Conservation (phyloP, 2,113 vertebrate genomes). For the Sinocyclocheilus anophthalmus region DNA sequence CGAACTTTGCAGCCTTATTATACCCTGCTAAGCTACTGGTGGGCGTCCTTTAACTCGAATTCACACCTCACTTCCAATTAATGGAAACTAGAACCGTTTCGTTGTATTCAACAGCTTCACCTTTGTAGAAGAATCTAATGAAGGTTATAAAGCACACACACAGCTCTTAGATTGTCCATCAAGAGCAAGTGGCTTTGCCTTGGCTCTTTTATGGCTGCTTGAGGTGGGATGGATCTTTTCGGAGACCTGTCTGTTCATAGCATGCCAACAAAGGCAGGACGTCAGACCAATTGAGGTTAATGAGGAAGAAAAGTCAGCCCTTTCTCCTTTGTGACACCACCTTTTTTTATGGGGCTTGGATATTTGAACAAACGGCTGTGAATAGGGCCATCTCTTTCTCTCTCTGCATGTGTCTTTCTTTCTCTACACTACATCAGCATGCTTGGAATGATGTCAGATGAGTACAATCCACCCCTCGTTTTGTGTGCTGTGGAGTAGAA, state of each 20-base stretch:
- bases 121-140: conserved; percentile 21
- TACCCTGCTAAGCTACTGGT: conserved; percentile 4
- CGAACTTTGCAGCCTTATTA: background rate
- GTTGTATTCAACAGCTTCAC: background rate
- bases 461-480: conserved; percentile 5
- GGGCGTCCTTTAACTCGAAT: background rate
- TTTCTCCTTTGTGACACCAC: conserved; percentile 9
- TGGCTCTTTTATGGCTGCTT: background rate
- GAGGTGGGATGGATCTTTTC: background rate
- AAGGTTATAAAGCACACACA: background rate
- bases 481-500: conserved; percentile 36
- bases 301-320: background rate
- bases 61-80: conserved; percentile 32
- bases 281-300: background rate
- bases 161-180: background rate
- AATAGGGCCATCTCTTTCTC: background rate
- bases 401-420: conserved; percentile 12
- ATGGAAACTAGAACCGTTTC: background rate
- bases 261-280: background rate
- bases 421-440: background rate
- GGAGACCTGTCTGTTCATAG: background rate
- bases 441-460: conserved; percentile 18
- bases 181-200: background rate
- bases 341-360: background rate
- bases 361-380: background rate